Conservation (phyloP, 2,113 vertebrate genomes). For the Muscicapa adusta region DNA sequence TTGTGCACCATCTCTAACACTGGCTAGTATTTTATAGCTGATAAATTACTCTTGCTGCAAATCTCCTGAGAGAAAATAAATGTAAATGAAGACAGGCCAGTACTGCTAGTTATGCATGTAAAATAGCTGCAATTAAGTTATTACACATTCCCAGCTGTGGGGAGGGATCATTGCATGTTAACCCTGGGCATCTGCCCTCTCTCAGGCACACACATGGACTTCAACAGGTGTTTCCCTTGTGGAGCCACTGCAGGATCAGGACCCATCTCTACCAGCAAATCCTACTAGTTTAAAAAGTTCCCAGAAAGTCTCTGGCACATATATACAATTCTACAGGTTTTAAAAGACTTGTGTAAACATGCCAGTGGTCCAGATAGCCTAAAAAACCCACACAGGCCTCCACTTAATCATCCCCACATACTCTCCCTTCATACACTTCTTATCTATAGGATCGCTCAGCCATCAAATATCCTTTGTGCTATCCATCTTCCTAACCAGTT, state of each 20-base stretch:
- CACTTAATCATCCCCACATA: neutral
- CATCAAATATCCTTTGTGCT: slow-evolving; percentile 22
- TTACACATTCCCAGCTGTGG: neutral
- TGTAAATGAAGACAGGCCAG: neutral
- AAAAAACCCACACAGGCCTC: neutral
- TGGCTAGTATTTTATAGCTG: neutral
- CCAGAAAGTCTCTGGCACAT: neutral
- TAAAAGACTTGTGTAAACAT: neutral
- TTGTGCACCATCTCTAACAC: rapidly evolving
- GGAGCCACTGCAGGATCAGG: neutral
- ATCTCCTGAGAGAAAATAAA: neutral
- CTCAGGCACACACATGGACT: neutral
- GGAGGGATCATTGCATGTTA: neutral
- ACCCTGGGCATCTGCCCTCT: neutral
- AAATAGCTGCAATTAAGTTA: slow-evolving; percentile 30
- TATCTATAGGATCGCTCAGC: neutral
- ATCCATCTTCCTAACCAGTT: neutral
- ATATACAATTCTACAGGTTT: neutral
- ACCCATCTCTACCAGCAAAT: neutral
- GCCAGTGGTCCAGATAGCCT: neutral
- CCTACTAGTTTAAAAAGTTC: neutral
- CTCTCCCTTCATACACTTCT: neutral
- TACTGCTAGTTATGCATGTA: neutral
- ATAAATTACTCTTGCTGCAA: neutral
- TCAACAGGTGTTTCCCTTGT: slow-evolving; percentile 17